Evolutionary conservation across 1,140 invertebrate genomes (phyloP).

Genomic region (Leptinotarsa texana): DNA sequence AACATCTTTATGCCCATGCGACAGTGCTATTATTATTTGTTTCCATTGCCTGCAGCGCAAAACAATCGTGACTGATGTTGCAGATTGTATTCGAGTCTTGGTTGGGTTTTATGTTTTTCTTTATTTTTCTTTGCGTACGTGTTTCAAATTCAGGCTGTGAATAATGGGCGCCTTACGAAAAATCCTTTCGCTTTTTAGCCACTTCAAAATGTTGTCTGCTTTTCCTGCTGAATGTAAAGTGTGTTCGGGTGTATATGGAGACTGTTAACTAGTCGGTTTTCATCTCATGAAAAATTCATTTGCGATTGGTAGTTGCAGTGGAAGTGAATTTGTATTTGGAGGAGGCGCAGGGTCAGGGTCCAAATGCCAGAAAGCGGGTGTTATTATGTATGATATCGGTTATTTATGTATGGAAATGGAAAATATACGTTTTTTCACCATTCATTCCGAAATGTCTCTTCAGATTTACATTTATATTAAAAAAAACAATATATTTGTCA

Average conservation of each 20-base stretch:
- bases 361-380: neutral
- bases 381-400: neutral
- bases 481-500: too few species aligned
- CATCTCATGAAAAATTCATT: neutral
- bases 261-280: conserved; percentile 9
- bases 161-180: conserved; percentile 20
- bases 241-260: conserved; percentile 11
- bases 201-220: conserved; percentile 13
- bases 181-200: conserved; percentile 21
- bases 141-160: conserved; percentile 17
- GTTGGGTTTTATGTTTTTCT: conserved; percentile 22
- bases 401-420: too few species aligned
- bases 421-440: neutral
- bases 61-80: conserved; percentile 11
- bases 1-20: too few species aligned
- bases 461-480: too few species aligned
- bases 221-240: conserved; percentile 9
- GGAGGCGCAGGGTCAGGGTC: neutral
- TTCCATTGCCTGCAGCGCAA: neutral
- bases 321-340: neutral
- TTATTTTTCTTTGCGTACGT: conserved; percentile 12
- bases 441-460: neutral
- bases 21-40: neutral
- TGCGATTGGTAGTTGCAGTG: neutral
- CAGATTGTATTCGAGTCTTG: conserved; percentile 22